Evolutionary conservation across 2,888 invertebrate species (phyloP).

Genomic region (Conops quadrifasciatus): DNA sequence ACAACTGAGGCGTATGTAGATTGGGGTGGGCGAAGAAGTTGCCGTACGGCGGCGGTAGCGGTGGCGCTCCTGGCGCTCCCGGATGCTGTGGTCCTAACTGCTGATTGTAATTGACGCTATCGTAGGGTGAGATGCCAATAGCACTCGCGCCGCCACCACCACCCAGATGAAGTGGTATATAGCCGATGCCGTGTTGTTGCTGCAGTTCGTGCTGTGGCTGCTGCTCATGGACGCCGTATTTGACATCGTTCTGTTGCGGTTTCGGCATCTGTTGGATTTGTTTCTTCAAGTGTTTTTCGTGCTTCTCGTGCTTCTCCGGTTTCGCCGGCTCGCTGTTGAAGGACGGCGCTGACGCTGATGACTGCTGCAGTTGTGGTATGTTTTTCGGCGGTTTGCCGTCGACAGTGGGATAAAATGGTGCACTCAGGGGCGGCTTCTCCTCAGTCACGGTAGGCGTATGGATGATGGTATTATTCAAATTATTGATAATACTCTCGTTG

Average conservation of each 20-base stretch:
- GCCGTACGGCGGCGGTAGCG: conserved; percentile 55
- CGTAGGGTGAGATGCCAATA: conserved; percentile 59
- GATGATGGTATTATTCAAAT: conserved; percentile 39
- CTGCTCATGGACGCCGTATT: conserved; percentile 59
- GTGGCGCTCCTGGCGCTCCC: conserved; percentile 45
- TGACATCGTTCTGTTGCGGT: conserved; percentile 57
- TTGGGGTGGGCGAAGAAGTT: conserved; percentile 56
- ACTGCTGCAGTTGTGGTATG: conserved; percentile 25
- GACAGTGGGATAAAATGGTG: conserved; percentile 60
- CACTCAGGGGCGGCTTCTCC: conserved; percentile 48
- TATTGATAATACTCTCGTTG: conserved; percentile 42
- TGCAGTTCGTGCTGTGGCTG: conserved; percentile 52
- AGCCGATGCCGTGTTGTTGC: conserved; percentile 34
- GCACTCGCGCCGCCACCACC: conserved; percentile 48
- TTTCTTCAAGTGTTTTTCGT: conserved; percentile 57
- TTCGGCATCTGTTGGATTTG: conserved; percentile 45
- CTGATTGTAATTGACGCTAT: conserved; percentile 57
- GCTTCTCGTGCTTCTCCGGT: conserved; percentile 51
- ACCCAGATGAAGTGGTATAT: conserved; percentile 46
- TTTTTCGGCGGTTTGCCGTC: conserved; percentile 62
- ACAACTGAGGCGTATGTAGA: conserved; percentile 48
- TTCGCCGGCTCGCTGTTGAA: conserved; percentile 44
- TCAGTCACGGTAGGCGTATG: conserved; percentile 46
- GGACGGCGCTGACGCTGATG: conserved; percentile 27
- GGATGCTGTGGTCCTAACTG: conserved; percentile 53